Conservation (phyloP, 1,140 invertebrate genomes). For the Macrobrachium nipponense region DNA sequence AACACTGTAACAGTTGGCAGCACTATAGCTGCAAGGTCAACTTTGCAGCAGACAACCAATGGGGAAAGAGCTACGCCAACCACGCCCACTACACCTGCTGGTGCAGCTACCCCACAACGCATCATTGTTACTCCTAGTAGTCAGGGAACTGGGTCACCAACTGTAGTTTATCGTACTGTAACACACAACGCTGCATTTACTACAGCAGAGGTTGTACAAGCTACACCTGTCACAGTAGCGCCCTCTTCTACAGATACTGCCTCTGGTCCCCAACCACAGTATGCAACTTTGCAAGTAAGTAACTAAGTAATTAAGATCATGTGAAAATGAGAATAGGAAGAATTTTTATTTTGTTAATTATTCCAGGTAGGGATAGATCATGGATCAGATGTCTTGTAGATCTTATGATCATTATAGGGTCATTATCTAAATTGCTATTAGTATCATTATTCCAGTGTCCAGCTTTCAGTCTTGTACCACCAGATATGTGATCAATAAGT, state of each 20-base stretch:
- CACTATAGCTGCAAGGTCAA: slow-evolving; percentile 38
- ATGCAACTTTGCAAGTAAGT: slow-evolving; percentile 62
- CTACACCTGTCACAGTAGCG: slow-evolving; percentile 69
- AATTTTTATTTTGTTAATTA: no score
- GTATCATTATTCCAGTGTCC: no score
- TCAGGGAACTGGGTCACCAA: slow-evolving; percentile 57
- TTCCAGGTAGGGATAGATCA: no score
- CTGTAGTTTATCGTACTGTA: slow-evolving; percentile 61
- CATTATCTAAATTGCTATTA: no score
- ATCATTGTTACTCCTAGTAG: slow-evolving; percentile 53
- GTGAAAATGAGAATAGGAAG: no score
- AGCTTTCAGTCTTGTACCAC: no score
- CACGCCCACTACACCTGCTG: slow-evolving; percentile 49
- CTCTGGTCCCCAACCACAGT: slow-evolving; percentile 53
- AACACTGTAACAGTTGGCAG: slow-evolving; percentile 46
- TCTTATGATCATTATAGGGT: no score
- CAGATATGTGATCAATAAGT: no score
- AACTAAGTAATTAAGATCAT: neutral
- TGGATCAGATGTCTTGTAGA: no score
- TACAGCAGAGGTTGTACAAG: slow-evolving; percentile 68
- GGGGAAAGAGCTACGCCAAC: slow-evolving; percentile 32
- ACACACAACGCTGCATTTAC: slow-evolving; percentile 63
- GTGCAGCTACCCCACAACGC: slow-evolving; percentile 43
- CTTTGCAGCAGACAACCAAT: slow-evolving; percentile 10
- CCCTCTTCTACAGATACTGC: slow-evolving; percentile 16